A percentile compares a stretch with the other conserved stretches of the same genome.
phyloP scores from a whole-genome alignment of 2,888 invertebrate genomes.

The Philopedon plagiatum region DNA sequence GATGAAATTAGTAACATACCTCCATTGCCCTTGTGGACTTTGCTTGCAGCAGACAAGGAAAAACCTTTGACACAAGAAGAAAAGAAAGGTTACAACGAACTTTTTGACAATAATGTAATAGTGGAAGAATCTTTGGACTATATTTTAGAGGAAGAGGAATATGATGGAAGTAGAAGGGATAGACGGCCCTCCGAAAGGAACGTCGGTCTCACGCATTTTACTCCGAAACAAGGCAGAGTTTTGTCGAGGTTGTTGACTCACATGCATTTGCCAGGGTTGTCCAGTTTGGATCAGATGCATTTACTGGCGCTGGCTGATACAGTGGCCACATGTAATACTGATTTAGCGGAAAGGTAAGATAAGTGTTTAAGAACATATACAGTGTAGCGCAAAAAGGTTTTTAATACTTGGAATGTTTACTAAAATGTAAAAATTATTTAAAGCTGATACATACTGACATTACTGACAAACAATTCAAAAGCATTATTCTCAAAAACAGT shows the following conservation, averaged over 20 bases:
- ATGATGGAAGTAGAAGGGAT: conserved; percentile 58
- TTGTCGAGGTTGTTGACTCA: conserved; percentile 94
- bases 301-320: conserved; percentile 98
- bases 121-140: conserved; percentile 89
- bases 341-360: conserved; percentile 79
- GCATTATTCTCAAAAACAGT: too few species aligned
- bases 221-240: conserved; percentile 85
- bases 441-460: too few species aligned
- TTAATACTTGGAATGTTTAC: too few species aligned
- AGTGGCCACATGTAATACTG: conserved; percentile 92
- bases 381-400: too few species aligned
- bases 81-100: conserved; percentile 86
- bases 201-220: conserved; percentile 82
- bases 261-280: conserved; percentile 93
- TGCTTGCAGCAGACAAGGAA: conserved; percentile 95
- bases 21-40: conserved; percentile 95
- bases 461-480: too few species aligned
- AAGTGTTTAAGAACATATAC: not conserved
- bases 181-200: conserved; percentile 69
- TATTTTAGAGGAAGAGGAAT: conserved; percentile 80
- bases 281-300: conserved; percentile 99
- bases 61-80: conserved; percentile 70
- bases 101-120: conserved; percentile 84
- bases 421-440: too few species aligned
- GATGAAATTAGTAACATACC: conserved; percentile 98